phyloP scores from a whole-genome alignment of 2,888 invertebrate species.

The Leucania comma region DNA sequence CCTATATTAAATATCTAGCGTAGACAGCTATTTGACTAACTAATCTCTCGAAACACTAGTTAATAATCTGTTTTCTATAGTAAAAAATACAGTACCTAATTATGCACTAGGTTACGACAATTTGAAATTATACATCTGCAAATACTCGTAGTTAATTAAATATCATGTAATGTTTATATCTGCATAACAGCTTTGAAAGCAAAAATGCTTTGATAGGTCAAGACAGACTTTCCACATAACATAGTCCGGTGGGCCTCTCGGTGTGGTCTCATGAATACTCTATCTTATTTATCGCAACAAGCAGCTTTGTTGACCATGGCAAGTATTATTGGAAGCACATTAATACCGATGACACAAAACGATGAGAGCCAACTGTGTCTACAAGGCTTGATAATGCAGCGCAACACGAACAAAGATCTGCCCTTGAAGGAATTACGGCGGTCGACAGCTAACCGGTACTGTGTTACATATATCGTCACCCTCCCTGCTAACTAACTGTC shows the following conservation, averaged over 20 bases:
- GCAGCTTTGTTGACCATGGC: slow-evolving; percentile 85
- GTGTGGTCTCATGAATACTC: slow-evolving; percentile 86
- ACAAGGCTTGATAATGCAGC: slow-evolving; percentile 83
- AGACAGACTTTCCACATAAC: slow-evolving; percentile 53
- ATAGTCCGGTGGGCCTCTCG: slow-evolving; percentile 70
- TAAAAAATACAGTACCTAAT: slow-evolving; percentile 6
- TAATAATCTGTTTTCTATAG: background rate
- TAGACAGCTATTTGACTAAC: background rate
- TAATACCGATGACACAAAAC: slow-evolving; percentile 89
- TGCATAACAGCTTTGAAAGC: slow-evolving; percentile 37
- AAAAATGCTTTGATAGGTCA: slow-evolving; percentile 53
- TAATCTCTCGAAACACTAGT: slow-evolving; percentile 1
- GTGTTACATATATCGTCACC: slow-evolving; percentile 36
- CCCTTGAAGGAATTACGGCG: slow-evolving; percentile 82
- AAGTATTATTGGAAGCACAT: slow-evolving; percentile 87
- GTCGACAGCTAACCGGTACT: slow-evolving; percentile 62
- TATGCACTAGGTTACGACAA: slow-evolving; percentile 18
- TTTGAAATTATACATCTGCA: slow-evolving; percentile 20
- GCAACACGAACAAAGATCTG: slow-evolving; percentile 83
- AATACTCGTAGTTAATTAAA: slow-evolving; percentile 10
- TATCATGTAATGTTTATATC: slow-evolving; percentile 40
- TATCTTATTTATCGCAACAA: slow-evolving; percentile 83
- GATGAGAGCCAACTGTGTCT: slow-evolving; percentile 89
- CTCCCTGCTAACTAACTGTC: too few species aligned
- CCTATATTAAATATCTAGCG: too few species aligned